Conservation (phyloP, 2,113 vertebrate species). For the Daubentonia madagascariensis region DNA sequence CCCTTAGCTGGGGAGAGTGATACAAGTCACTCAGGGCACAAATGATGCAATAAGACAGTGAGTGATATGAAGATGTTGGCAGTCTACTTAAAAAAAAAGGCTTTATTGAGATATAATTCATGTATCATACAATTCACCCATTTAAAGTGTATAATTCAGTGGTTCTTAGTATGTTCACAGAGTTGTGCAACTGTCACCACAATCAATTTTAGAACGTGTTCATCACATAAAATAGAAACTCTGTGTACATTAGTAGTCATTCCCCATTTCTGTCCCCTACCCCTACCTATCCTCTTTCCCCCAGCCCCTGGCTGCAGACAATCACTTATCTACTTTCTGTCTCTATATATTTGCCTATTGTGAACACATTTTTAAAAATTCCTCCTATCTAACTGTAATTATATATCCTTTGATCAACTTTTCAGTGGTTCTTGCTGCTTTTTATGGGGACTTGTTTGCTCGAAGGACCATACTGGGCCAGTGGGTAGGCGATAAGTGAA, state of each 20-base stretch:
- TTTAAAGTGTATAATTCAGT: background rate
- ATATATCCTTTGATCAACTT: background rate
- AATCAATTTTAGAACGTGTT: background rate
- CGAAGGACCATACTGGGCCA: background rate
- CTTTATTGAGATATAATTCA: background rate
- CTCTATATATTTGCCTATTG: background rate
- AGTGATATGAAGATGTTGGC: background rate
- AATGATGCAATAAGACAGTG: background rate
- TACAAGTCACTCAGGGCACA: background rate
- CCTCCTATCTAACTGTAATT: background rate
- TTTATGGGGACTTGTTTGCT: background rate
- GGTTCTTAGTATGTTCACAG: background rate
- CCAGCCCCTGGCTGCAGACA: background rate
- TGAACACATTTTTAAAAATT: background rate
- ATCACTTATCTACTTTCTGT: background rate
- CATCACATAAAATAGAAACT: background rate
- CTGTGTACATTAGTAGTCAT: background rate
- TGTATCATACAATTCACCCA: background rate
- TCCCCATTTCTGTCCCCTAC: background rate
- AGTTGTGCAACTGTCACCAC: background rate
- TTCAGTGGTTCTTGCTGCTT: background rate
- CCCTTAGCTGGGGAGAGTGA: background rate
- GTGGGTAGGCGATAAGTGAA: background rate
- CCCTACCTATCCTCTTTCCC: background rate
- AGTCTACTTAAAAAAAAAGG: background rate